Percentiles rank a stretch among this genome's conserved stretches.
phyloP scores from a whole-genome alignment of 1,140 invertebrate genomes.

The Leptestheria dahalacensis region DNA sequence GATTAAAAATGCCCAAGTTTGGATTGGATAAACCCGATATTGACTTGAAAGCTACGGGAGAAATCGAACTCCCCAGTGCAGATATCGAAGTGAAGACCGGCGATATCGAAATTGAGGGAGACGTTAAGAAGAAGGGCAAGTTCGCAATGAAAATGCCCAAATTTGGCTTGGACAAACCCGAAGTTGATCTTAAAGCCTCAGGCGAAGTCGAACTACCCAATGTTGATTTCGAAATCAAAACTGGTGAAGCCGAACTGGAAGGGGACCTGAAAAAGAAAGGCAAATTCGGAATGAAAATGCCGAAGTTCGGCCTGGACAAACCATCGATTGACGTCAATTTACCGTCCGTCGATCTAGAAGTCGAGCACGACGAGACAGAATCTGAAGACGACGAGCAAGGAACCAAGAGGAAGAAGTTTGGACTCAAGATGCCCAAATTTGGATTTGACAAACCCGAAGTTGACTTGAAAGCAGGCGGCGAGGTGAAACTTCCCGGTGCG shows the following conservation, averaged over 20 bases:
- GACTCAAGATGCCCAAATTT: slow-evolving; percentile 8
- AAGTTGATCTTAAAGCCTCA: neutral
- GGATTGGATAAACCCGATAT: slow-evolving; percentile 1
- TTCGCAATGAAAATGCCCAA: slow-evolving; percentile 9
- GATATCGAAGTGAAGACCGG: neutral
- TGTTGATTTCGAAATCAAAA: neutral
- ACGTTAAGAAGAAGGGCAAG: slow-evolving; percentile 1
- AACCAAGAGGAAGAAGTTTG: neutral
- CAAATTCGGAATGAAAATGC: slow-evolving; percentile 8
- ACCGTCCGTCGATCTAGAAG: neutral
- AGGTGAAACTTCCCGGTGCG: neutral
- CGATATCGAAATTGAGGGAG: neutral
- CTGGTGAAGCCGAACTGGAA: neutral
- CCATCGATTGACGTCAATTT: neutral
- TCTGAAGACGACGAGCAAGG: neutral
- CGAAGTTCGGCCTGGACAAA: slow-evolving; percentile 5
- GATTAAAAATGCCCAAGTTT: slow-evolving; percentile 8
- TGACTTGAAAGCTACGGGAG: neutral
- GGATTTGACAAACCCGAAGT: neutral
- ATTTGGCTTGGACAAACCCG: slow-evolving; percentile 1
- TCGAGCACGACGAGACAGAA: neutral
- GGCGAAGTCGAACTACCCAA: neutral
- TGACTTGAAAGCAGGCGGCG: neutral
- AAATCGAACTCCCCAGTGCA: neutral
- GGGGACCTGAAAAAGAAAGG: neutral